Conservation (phyloP, 2,888 invertebrate species). For the Chymomyza amoena region DNA sequence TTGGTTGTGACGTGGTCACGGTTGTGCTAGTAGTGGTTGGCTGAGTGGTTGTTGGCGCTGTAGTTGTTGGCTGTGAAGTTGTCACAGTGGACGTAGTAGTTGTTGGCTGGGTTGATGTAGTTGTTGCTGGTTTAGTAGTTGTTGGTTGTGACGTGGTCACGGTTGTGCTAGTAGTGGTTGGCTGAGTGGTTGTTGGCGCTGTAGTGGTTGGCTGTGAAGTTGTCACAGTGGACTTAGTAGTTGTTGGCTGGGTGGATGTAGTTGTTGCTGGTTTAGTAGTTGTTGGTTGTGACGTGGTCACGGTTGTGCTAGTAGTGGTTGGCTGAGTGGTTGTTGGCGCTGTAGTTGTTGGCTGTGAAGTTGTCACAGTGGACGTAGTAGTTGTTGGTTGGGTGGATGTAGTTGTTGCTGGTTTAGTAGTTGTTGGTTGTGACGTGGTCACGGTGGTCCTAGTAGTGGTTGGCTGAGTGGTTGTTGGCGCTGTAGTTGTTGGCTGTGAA, state of each 20-base stretch:
- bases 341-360: not conserved
- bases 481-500: not conserved
- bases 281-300: not conserved
- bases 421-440: not conserved
- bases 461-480: not conserved
- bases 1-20: not conserved
- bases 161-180: not conserved
- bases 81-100: not conserved
- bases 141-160: not conserved
- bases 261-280: not conserved
- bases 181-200: not conserved
- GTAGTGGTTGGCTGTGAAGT: not conserved
- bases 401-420: not conserved
- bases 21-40: not conserved
- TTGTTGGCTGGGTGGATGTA: not conserved
- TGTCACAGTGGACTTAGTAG: not conserved
- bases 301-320: not conserved
- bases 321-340: not conserved
- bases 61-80: not conserved
- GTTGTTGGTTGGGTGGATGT: not conserved
- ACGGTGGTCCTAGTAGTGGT: not conserved
- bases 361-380: no score
- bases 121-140: not conserved
- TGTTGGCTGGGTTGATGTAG: not conserved
- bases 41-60: not conserved